A percentile compares a stretch with the other conserved stretches of the same genome.
phyloP scores from a whole-genome alignment of 2,113 vertebrate species.

The Galbula dea region DNA sequence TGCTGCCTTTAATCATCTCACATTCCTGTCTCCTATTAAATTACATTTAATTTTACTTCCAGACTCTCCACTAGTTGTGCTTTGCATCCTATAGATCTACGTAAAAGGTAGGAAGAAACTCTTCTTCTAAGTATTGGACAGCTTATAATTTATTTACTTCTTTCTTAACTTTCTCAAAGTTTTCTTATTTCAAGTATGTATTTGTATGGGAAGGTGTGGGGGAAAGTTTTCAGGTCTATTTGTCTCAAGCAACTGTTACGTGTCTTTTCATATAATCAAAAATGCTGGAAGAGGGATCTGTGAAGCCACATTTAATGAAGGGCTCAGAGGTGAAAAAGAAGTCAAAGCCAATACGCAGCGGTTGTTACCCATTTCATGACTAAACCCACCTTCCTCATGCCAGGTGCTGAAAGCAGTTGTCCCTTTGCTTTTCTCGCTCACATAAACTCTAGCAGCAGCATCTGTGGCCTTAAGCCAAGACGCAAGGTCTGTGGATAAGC shows the following conservation, averaged over 20 bases:
- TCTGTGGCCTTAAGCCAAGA: not conserved
- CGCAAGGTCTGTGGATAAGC: not conserved
- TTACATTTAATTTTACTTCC: not conserved
- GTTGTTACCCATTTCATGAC: not conserved
- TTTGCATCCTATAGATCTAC: not conserved
- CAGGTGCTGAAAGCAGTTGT: not conserved
- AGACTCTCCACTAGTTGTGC: not conserved
- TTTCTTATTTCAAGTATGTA: not conserved
- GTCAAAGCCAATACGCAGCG: not conserved
- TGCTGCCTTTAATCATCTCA: not conserved
- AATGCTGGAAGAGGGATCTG: not conserved
- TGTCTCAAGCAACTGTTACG: not conserved
- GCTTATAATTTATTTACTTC: not conserved
- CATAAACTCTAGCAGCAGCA: not conserved
- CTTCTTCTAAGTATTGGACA: not conserved
- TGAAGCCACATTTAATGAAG: not conserved
- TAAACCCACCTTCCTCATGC: not conserved
- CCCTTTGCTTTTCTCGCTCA: not conserved
- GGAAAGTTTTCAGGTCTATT: not conserved
- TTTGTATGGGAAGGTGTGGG: not conserved
- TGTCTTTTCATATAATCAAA: not conserved
- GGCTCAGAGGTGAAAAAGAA: not conserved
- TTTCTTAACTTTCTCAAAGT: not conserved
- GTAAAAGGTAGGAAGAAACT: constrained; percentile 2
- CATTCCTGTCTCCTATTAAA: not conserved